These are phyloP conservation scores for Epinephelus malabaricus DNA, from an alignment of 2,797 vertebrate genomes.

Conservation along the genomic window DNA sequence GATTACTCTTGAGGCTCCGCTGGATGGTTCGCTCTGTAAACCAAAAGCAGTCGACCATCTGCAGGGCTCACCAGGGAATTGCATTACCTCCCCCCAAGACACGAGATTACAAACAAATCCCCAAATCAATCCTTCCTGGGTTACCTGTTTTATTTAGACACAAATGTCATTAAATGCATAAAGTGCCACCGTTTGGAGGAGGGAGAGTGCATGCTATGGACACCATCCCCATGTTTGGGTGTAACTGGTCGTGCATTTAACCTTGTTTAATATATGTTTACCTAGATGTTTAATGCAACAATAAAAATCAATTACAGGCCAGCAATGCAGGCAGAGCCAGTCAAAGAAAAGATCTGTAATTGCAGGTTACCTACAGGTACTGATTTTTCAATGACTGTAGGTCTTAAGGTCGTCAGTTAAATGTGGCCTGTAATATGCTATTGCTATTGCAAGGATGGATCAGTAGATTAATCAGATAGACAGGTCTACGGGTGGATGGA, in stretches of 20 bases:
- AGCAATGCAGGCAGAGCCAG: neutral
- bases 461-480: no score
- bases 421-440: neutral
- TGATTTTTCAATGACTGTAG: slow-evolving; percentile 30
- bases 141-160: slow-evolving; percentile 27
- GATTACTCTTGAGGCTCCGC: slow-evolving; percentile 49
- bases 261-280: slow-evolving; percentile 12
- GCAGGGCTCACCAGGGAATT: slow-evolving; percentile 27
- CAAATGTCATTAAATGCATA: slow-evolving; percentile 38
- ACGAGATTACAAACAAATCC: slow-evolving; percentile 44
- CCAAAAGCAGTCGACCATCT: slow-evolving; percentile 21
- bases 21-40: slow-evolving; percentile 9
- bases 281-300: slow-evolving; percentile 7
- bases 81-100: slow-evolving; percentile 21
- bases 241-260: neutral
- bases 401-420: neutral
- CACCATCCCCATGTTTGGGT: neutral
- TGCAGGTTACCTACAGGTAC: slow-evolving; percentile 25
- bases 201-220: neutral
- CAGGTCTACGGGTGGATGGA: no score
- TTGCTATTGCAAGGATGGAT: neutral
- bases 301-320: slow-evolving; percentile 23
- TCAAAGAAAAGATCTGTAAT: slow-evolving; percentile 10
- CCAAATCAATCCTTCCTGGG: slow-evolving; percentile 1
- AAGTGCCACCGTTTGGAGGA: neutral